These are phyloP conservation scores for Prietella phreatophila DNA, from an alignment of 2,113 vertebrate genomes.

Conservation along the genomic window DNA sequence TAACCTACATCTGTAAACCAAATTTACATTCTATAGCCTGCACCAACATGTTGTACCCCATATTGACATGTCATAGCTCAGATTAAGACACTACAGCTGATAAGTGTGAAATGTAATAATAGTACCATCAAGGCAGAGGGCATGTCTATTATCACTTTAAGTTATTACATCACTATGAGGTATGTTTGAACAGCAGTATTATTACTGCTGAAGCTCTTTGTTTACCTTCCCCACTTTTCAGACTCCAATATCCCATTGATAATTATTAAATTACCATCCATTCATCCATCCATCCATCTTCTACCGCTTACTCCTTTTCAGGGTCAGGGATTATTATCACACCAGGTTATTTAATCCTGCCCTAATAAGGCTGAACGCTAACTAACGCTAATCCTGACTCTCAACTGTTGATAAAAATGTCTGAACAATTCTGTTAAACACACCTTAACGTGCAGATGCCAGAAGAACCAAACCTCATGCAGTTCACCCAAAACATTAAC, in stretches of 20 bases:
- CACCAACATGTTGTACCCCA: neutral
- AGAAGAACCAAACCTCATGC: neutral
- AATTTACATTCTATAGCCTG: neutral
- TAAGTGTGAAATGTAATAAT: neutral
- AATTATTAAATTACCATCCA: neutral
- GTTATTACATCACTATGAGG: neutral
- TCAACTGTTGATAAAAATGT: neutral
- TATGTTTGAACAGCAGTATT: neutral
- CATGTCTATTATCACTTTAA: neutral
- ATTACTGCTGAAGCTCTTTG: neutral
- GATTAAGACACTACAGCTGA: neutral
- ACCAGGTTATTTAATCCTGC: neutral
- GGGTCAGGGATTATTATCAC: neutral
- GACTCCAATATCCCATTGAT: neutral
- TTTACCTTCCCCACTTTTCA: neutral
- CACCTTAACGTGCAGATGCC: neutral
- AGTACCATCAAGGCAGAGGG: neutral
- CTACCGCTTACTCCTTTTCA: no score
- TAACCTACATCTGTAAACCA: neutral
- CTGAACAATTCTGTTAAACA: neutral
- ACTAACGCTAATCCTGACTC: neutral
- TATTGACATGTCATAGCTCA: neutral
- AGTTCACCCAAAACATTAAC: slow-evolving; percentile 1
- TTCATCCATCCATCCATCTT: no score
- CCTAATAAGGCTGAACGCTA: neutral